Evolutionary conservation across 2,113 vertebrate species (phyloP).

Genomic region (cat (Felis catus)): DNA sequence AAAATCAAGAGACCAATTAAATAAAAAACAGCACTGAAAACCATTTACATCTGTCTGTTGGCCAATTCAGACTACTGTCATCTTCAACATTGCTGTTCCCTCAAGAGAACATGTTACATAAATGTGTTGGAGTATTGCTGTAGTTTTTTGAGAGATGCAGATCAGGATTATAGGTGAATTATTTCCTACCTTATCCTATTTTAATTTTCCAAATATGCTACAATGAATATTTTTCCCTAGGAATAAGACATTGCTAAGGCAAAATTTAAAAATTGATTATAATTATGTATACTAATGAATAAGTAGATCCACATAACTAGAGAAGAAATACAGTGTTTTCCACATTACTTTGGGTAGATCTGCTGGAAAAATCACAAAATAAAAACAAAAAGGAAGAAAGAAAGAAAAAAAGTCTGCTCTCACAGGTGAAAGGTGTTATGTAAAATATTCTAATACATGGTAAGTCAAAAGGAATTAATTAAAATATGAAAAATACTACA

Average conservation of each 20-base stretch:
- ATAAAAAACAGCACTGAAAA: slow-evolving; percentile 17
- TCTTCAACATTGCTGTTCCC: neutral
- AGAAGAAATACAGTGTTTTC: neutral
- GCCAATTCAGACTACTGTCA: neutral
- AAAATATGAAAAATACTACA: neutral
- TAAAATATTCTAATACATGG: neutral
- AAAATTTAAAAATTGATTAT: slow-evolving; percentile 13
- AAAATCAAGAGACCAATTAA: neutral
- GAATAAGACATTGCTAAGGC: neutral
- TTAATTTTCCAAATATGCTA: neutral
- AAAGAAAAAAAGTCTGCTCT: neutral
- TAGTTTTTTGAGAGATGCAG: neutral
- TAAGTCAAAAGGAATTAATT: neutral
- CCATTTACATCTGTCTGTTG: neutral
- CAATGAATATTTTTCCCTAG: neutral
- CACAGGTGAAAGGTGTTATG: neutral
- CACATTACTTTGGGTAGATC: neutral
- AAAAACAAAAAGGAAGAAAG: neutral
- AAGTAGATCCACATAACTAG: neutral
- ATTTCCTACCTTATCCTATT: neutral
- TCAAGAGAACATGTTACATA: neutral
- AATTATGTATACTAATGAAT: neutral
- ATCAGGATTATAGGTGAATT: neutral
- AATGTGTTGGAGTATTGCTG: neutral
- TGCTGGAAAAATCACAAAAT: neutral